Evolutionary conservation across 2,113 vertebrate genomes (phyloP).

Genomic region (Dermatemys mawii): DNA sequence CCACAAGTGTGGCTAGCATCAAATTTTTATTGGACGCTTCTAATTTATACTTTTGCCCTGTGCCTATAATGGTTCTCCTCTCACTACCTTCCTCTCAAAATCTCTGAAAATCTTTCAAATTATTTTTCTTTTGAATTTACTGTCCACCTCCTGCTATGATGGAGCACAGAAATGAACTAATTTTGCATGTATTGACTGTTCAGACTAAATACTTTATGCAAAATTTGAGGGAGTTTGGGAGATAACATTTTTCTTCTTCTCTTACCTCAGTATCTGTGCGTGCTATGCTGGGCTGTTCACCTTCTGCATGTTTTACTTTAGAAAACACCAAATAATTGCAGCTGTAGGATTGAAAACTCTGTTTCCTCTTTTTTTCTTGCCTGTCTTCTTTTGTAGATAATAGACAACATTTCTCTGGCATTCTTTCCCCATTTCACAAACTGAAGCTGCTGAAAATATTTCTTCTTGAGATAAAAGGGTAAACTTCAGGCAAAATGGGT

Average conservation of each 20-base stretch:
- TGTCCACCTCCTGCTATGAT: background rate
- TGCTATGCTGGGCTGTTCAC: background rate
- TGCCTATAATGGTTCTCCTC: background rate
- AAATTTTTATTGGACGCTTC: too few species aligned
- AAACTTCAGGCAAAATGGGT: slow-evolving; percentile 38
- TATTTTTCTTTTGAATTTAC: background rate
- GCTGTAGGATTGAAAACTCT: slow-evolving; percentile 31
- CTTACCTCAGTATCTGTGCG: background rate
- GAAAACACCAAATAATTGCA: slow-evolving; percentile 28
- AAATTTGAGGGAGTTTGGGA: background rate
- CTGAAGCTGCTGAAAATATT: slow-evolving; percentile 45
- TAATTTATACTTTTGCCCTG: slow-evolving; percentile 32
- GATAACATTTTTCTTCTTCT: background rate
- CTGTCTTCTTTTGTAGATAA: slow-evolving; percentile 34
- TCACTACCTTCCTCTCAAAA: background rate
- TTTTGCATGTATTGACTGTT: background rate
- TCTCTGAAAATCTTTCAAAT: background rate
- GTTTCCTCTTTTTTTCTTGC: slow-evolving; percentile 20
- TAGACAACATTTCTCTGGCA: slow-evolving; percentile 21
- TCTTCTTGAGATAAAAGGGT: slow-evolving; percentile 57
- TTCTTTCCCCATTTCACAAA: slow-evolving; percentile 33
- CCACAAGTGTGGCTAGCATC: too few species aligned
- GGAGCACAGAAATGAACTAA: background rate
- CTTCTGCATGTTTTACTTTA: background rate
- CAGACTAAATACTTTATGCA: accelerated